Percentiles rank a stretch among this genome's conserved stretches.
Conservation (phyloP, 2,888 invertebrate species). For the Chaitophorus viminalis region DNA sequence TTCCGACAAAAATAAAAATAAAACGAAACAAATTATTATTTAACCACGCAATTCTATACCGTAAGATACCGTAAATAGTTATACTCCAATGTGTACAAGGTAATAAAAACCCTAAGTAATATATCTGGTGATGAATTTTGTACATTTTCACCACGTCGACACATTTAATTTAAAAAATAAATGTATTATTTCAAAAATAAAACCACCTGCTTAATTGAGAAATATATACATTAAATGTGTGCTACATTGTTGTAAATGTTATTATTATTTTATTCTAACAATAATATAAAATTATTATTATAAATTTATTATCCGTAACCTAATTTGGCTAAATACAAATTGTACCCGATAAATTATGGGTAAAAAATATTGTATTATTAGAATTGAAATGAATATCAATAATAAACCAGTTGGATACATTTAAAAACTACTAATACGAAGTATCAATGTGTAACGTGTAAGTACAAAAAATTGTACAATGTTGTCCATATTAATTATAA, state of each 20-base stretch:
- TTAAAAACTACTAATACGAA: too few relatives aligned
- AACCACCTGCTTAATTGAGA: not conserved
- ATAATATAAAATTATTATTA: not conserved
- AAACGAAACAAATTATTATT: not conserved
- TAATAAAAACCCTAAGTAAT: not conserved
- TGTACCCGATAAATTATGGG: not conserved
- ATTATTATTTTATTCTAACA: not conserved
- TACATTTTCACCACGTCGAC: not conserved
- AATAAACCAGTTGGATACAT: not conserved
- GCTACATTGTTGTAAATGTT: not conserved
- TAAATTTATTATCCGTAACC: not conserved
- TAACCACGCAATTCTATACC: not conserved
- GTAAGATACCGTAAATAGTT: not conserved
- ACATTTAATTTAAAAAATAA: slow-evolving; percentile 2
- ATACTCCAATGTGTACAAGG: not conserved
- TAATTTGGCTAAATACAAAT: not conserved
- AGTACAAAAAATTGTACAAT: too few relatives aligned
- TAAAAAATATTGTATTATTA: not conserved
- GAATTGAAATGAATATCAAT: not conserved
- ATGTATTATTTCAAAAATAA: not conserved
- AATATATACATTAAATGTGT: not conserved
- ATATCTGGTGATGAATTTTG: not conserved
- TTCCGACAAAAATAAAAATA: not conserved
- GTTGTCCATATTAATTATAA: too few relatives aligned
- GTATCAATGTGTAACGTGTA: too few relatives aligned